Conservation (phyloP, 2,113 vertebrate species). For the Marcusenius ussheri region DNA sequence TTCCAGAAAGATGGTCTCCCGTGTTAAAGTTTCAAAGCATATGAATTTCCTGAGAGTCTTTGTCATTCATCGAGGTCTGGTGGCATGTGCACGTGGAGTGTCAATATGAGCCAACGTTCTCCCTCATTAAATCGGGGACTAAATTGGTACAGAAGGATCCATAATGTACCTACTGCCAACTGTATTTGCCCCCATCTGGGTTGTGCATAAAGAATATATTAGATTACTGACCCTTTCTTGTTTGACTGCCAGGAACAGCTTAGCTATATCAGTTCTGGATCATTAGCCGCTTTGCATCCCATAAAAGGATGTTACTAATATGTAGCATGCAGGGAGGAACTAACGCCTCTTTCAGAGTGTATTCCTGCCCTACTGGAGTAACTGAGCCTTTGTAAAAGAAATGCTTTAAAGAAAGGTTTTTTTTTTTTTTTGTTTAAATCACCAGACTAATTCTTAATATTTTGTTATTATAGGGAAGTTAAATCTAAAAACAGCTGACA, state of each 20-base stretch:
- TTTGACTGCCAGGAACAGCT: conserved; percentile 27
- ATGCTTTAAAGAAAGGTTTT: neutral
- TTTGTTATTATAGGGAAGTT: neutral
- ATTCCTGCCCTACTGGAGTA: neutral
- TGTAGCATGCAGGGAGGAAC: conserved; percentile 14
- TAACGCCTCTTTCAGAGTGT: conserved; percentile 3
- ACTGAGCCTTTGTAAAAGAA: neutral
- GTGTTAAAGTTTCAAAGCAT: neutral
- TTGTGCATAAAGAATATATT: conserved; percentile 20
- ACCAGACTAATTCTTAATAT: neutral
- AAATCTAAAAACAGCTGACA: neutral
- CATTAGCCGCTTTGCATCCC: conserved; percentile 27
- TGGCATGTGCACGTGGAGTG: neutral
- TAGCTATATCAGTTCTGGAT: conserved; percentile 30
- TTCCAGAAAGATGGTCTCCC: neutral
- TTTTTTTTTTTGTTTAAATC: neutral
- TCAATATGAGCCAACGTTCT: neutral
- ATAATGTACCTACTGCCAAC: conserved; percentile 6
- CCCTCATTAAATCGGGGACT: neutral
- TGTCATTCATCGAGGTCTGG: neutral
- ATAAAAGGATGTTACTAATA: conserved; percentile 29
- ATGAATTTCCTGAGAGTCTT: neutral
- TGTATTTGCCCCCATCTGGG: conserved; percentile 24
- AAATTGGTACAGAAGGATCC: neutral
- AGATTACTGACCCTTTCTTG: conserved; percentile 27